phyloP scores from a whole-genome alignment of 1,140 invertebrate species.

The Whitmania pigra region DNA sequence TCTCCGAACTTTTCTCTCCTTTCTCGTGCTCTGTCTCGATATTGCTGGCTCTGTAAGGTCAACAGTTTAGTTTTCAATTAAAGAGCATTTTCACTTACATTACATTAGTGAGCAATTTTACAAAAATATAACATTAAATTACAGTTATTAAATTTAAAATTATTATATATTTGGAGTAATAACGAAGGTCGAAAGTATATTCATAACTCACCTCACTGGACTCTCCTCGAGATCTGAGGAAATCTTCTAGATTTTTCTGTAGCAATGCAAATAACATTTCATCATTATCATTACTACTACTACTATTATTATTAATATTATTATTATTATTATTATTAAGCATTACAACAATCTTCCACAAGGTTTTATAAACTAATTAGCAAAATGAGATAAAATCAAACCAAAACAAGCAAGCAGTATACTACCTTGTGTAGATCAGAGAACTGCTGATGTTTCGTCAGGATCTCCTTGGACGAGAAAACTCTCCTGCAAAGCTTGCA shows the following conservation, averaged over 20 bases:
- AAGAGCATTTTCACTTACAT: too few species aligned
- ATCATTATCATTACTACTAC: not conserved
- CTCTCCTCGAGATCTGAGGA: constrained; percentile 31
- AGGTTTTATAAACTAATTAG: not conserved
- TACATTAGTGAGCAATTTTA: too few species aligned
- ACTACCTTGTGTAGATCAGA: constrained; percentile 80
- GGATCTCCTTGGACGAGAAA: constrained; percentile 73
- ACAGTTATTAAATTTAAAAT: too few species aligned
- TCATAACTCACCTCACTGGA: constrained; percentile 8
- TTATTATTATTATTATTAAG: not conserved
- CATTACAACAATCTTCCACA: not conserved
- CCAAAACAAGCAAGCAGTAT: not conserved
- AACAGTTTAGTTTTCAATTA: not conserved
- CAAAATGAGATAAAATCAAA: not conserved
- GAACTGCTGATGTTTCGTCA: constrained; percentile 78
- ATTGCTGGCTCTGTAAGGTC: constrained; percentile 35
- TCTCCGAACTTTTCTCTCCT: constrained; percentile 83
- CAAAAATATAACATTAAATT: too few species aligned
- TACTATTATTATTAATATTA: not conserved
- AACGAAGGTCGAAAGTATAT: too few species aligned
- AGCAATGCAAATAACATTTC: constrained; percentile 11
- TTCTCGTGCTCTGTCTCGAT: constrained; percentile 91
- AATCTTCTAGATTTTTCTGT: constrained; percentile 63
- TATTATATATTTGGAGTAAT: too few species aligned
- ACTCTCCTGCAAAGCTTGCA: constrained; percentile 90